Base-by-base conservation (phyloP, 2,888 invertebrate species). In the Eilema sororculum region DNA sequence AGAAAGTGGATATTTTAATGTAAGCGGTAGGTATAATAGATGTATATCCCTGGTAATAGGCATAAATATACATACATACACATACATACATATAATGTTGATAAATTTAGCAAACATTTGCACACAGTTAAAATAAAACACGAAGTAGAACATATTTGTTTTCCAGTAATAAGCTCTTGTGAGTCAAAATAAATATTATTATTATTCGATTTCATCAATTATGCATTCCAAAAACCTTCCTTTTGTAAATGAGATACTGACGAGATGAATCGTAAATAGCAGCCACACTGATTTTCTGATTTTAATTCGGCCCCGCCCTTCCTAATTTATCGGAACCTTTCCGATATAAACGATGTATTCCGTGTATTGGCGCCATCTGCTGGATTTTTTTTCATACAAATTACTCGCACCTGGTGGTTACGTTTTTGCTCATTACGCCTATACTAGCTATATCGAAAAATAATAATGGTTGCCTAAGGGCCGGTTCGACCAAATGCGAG, bases 231-330 rank as follows among this genome's bases (percentile, higher is more conserved):
- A 52, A 41, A 52, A 52, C 52, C 52, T 52, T 52, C 52, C 52
- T 52, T 52, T 52, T 46, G n/a, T 52, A 52, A 52, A 52, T 52
- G 52, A 52, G 52, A 52, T 52, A 52, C n/a, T n/a, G 52, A 52
- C 52, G 52, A n/a, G n/a, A 52, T 52, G 52, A 52, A 52, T 52
- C 52, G 52, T 52, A 52, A 52, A 52, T 52, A 52, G 20, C n/a
- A n/a, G n/a, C 52, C 52, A n/a, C n/a, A 52, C 52, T 52, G 52
- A 52, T 52, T 52, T 52, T 9, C 46, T 46, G 46, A 46, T 46
- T 46, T 46, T 46, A 46, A 46, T 46, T 46, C 46, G 20, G 46
- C 46, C 46, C 20, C 46, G 46, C 46, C 46, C 20, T 46, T 6
- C 46, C 46, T 46, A 46, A 46, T 46, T 46, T 46, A 46, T 46